phyloP scores from a whole-genome alignment of 2,113 vertebrate genomes.

The Heptranchias perlo region DNA sequence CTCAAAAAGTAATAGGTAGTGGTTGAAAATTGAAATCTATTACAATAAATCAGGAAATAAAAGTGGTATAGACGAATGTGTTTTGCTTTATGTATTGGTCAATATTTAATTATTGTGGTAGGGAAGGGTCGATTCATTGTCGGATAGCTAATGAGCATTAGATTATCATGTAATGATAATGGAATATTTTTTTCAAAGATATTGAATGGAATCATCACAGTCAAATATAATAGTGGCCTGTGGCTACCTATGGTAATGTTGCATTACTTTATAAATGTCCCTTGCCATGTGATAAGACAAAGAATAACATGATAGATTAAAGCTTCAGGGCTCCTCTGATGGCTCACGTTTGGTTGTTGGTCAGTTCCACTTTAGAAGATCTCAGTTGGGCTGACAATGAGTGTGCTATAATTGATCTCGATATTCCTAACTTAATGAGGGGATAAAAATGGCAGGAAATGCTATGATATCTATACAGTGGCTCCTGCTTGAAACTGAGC shows the following conservation, averaged over 20 bases:
- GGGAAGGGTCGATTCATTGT: background rate
- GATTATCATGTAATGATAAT: constrained; percentile 26
- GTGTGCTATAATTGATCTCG: background rate
- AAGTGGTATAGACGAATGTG: background rate
- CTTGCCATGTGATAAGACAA: constrained; percentile 9
- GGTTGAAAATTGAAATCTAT: constrained; percentile 15
- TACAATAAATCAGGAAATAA: constrained; percentile 17
- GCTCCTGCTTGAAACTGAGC: too few species aligned
- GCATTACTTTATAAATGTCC: constrained; percentile 9
- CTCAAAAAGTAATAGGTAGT: background rate
- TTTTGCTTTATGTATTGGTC: constrained; percentile 36
- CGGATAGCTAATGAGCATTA: constrained; percentile 14
- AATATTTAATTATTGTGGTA: constrained; percentile 33
- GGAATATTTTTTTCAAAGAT: constrained; percentile 33
- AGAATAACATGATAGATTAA: constrained; percentile 19
- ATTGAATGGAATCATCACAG: constrained; percentile 21
- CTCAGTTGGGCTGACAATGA: background rate
- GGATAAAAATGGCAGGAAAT: constrained; percentile 8
- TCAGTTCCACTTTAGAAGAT: background rate
- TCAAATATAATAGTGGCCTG: background rate
- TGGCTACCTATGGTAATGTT: background rate
- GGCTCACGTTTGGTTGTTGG: background rate
- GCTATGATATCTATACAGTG: too few species aligned
- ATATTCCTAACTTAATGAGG: background rate
- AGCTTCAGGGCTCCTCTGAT: background rate